These are phyloP conservation scores for Pagetopsis macropterus DNA, from an alignment of 2,797 vertebrate genomes.

Conservation along the genomic window DNA sequence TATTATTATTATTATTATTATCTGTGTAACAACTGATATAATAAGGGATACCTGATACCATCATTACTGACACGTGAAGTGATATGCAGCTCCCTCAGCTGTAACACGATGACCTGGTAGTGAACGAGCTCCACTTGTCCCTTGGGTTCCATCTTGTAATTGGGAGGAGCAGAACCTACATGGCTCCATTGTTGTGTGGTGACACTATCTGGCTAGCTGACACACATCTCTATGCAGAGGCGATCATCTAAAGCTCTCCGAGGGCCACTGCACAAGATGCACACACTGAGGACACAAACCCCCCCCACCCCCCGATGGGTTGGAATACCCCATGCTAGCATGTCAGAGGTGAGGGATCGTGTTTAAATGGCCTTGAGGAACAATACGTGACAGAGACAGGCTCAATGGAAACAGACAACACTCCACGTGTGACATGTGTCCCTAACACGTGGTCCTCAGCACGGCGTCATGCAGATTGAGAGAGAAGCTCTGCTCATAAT, in stretches of 20 bases:
- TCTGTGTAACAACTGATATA: background rate
- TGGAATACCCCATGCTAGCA: background rate
- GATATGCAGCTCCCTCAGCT: background rate
- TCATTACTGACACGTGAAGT: background rate
- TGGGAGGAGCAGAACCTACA: conserved; percentile 9
- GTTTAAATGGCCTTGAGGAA: conserved; percentile 33
- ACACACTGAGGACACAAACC: conserved; percentile 2
- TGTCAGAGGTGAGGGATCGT: conserved; percentile 56
- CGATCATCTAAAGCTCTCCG: conserved; percentile 2
- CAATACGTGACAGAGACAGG: background rate
- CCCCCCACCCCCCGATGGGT: conserved; percentile 21
- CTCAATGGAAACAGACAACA: conserved; percentile 15
- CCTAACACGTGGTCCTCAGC: background rate
- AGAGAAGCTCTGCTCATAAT: background rate
- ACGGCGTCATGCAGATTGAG: conserved; percentile 15
- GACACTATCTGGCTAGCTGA: conserved; percentile 15
- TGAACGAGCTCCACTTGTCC: conserved; percentile 10
- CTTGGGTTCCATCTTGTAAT: conserved; percentile 17
- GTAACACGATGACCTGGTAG: conserved; percentile 17
- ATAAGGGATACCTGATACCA: background rate
- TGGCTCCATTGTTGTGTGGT: conserved; percentile 32
- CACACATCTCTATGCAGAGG: background rate
- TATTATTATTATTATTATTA: background rate
- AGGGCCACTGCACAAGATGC: conserved; percentile 17
- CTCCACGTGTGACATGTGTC: conserved; percentile 30